Base-by-base conservation (phyloP, 2,888 invertebrate species). In the Xanthia togata region DNA sequence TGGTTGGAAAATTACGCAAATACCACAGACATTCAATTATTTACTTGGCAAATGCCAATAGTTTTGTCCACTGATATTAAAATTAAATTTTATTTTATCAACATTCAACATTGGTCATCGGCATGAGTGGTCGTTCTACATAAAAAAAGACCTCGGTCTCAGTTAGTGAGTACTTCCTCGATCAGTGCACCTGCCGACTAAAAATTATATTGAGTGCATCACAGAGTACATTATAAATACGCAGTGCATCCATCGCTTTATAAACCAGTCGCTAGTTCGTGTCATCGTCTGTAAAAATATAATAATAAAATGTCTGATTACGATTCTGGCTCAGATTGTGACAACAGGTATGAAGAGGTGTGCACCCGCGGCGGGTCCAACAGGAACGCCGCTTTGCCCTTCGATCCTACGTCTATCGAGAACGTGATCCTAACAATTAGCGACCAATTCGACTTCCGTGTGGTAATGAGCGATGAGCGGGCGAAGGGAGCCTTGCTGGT, bases 371-470 rank as follows among this genome's bases (percentile, higher is more conserved):
- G 78, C 20, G 38, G 8, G 0, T 9, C 23, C 9, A 44, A 65
- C 35, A 72, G 83, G 70, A 88, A 90, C 2, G 82, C 82, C 73
- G 86, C 87, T 6, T 76, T 96, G 77, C 94, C 94, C 0, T 96
- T 95, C 73, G 94, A 96, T 73, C 92, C 92, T 3, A 72, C 89
- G 0, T 89, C 88, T 3, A 87, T 96, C 23, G 96, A 96, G 86
- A 92, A 94, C 4, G 86, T 96, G 14, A 96, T 96, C 65, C 88
- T 96, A 17, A 82, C 87, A 3, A 92, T 96, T 11, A 89, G 92
- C 75, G 96, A 96, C 70, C 89, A 88, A n/a, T 96, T 96, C 71
- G 91, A 96, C 81, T 94, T 96, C 71, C 93, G 94, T 23, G 92
- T 96, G 57, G 84, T 96, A 4, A 75, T 95, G 85, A 92, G 81